Percentiles rank a stretch among this genome's conserved stretches.
phyloP scores from a whole-genome alignment of 2,888 invertebrate species.

The Plutella xylostella region DNA sequence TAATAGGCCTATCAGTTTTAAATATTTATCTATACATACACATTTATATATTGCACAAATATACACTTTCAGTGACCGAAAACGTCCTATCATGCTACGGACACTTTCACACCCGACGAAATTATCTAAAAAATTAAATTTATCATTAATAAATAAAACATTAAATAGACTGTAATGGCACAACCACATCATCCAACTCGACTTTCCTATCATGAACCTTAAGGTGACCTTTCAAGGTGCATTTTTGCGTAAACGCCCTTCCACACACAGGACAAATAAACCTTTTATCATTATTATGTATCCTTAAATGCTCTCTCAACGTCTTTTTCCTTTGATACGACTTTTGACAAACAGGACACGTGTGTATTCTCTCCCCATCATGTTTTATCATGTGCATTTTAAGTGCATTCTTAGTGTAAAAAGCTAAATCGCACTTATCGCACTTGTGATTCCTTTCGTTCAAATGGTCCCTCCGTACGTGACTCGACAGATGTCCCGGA shows the following conservation, averaged over 20 bases:
- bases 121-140: neutral
- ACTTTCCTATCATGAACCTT: constrained; percentile 51
- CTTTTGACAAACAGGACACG: constrained; percentile 62
- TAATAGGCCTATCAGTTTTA: too few species aligned
- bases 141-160: neutral
- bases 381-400: constrained; percentile 71
- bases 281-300: constrained; percentile 57
- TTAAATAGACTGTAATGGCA: neutral
- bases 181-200: constrained; percentile 31
- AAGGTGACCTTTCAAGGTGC: constrained; percentile 55
- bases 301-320: constrained; percentile 50
- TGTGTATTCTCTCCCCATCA: constrained; percentile 61
- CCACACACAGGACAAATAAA: constrained; percentile 57
- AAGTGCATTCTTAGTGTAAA: constrained; percentile 64
- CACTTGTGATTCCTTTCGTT: constrained; percentile 62
- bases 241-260: constrained; percentile 58
- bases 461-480: constrained; percentile 52
- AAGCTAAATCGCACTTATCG: constrained; percentile 61
- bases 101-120: too few species aligned
- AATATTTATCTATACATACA: too few species aligned
- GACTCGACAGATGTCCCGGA: constrained; percentile 54
- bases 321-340: constrained; percentile 59
- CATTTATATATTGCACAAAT: too few species aligned
- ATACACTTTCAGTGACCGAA: too few species aligned
- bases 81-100: too few species aligned